Percentiles rank a stretch among this genome's conserved stretches.
These are phyloP conservation scores for Ptilonorhynchus violaceus DNA, from an alignment of 2,113 vertebrate species.

Conservation along the genomic window DNA sequence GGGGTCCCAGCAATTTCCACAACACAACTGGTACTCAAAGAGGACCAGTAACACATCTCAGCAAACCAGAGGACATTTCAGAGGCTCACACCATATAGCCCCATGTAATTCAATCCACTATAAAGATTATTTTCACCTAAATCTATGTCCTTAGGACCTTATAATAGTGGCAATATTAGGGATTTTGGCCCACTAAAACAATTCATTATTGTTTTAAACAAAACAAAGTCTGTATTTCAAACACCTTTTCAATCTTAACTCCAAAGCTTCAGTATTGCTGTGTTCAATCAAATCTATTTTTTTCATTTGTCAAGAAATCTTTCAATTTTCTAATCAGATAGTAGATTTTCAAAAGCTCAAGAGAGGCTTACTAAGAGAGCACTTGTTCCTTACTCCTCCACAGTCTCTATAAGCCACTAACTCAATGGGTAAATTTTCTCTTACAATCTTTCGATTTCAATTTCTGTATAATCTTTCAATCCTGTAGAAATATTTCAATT, in stretches of 20 bases:
- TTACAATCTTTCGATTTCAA: not conserved
- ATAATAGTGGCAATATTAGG: not conserved
- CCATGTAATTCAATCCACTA: not conserved
- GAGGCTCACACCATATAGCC: not conserved
- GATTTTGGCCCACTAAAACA: not conserved
- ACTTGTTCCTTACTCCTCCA: not conserved
- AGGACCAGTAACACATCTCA: not conserved
- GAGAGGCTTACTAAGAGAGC: not conserved
- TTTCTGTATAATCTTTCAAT: not conserved
- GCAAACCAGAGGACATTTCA: not conserved
- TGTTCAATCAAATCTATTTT: not conserved
- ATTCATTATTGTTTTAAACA: not conserved
- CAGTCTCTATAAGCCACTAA: not conserved
- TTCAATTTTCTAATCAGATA: not conserved
- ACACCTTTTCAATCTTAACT: not conserved
- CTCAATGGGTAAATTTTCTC: not conserved
- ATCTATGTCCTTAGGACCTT: not conserved
- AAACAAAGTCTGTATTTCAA: not conserved
- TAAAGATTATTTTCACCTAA: not conserved
- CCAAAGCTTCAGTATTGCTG: not conserved
- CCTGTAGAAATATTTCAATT: not conserved
- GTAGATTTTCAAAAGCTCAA: not conserved
- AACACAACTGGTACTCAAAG: not conserved
- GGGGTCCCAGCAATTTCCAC: not conserved
- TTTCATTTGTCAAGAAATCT: not conserved